Evolutionary conservation across 1,140 invertebrate species (phyloP), one percentile per base, ranked within the genome.

Genomic region (Thrips palmi): DNA sequence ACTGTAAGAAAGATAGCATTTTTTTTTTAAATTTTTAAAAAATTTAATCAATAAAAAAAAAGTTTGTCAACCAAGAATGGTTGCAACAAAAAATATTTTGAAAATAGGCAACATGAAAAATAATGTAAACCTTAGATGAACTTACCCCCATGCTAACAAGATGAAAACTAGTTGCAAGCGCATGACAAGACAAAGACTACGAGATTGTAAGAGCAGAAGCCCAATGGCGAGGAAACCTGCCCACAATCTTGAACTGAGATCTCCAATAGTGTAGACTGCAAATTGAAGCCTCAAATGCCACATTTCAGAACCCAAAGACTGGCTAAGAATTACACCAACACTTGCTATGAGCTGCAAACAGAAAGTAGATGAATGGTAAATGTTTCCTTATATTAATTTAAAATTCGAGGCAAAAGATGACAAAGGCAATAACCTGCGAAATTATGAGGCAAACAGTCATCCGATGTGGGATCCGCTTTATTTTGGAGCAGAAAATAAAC

Each of bases 201-300:
- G 68, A 38, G 73, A 78, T 53, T 86, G 77, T 19, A 92, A 58
- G 49, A 91, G 74, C 28, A 89, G 67, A 11, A 94, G 52, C 4
- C 74, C 71, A 15, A 83, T 59, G 12, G 86, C 79, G 33, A 92
- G 62, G 37, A 83, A 68, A 11, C 74, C 72, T 0, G 85, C 84
- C 77, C 83, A 91, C 20, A 89, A 60, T 18, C 86, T 61, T 21
- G 77, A 73, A 31, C 77, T 75, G 48, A 82, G 78, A 19, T 79
- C 70, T 17, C 83, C 80, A 30, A 70, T 59, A 18, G 71, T 69
- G 44, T 80, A 77, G 1, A 85, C 47, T 18, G 70, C 54, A 51
- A 82, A 82, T 48, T 85, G 78, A 1, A 77, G 28, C 44, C 78
- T 76, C 48, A 71, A 60, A 17, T 61, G 48, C 65, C 66, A 70